phyloP scores from a whole-genome alignment of 2,797 vertebrate genomes.

The Lutjanus argentimaculatus region DNA sequence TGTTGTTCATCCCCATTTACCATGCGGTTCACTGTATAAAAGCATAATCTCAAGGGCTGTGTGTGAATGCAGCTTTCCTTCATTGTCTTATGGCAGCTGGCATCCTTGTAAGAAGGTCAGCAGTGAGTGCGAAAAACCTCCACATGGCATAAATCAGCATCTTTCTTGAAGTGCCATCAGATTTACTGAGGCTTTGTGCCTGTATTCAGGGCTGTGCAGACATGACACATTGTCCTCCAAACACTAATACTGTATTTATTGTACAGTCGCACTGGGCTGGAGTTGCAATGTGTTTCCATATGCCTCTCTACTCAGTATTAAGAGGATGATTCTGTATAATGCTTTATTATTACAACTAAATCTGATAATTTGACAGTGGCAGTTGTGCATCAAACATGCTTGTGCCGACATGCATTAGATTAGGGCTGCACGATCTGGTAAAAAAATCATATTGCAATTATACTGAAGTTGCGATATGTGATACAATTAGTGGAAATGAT shows the following conservation, averaged over 20 bases:
- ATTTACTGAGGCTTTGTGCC: neutral
- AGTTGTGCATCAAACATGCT: too few species aligned
- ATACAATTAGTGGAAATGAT: too few species aligned
- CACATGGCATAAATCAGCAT: neutral
- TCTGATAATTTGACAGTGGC: neutral
- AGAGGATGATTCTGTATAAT: too few species aligned
- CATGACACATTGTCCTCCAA: neutral
- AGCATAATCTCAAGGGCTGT: neutral
- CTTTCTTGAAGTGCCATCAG: neutral
- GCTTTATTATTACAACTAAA: neutral
- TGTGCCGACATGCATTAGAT: too few species aligned
- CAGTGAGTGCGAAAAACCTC: neutral
- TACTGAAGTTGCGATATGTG: too few species aligned
- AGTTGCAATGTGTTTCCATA: neutral
- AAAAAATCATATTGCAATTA: too few species aligned
- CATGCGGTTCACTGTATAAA: neutral
- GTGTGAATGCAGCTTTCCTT: neutral
- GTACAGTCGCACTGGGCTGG: neutral
- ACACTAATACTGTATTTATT: neutral
- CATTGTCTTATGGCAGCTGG: neutral
- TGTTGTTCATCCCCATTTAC: neutral
- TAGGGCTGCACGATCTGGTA: too few species aligned
- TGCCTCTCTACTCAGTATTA: too few species aligned
- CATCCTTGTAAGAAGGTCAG: conserved; percentile 8
- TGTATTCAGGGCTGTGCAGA: neutral